Evolutionary conservation across 2,797 vertebrate genomes (phyloP).

Genomic region (Enteromius unitaeniatus): DNA sequence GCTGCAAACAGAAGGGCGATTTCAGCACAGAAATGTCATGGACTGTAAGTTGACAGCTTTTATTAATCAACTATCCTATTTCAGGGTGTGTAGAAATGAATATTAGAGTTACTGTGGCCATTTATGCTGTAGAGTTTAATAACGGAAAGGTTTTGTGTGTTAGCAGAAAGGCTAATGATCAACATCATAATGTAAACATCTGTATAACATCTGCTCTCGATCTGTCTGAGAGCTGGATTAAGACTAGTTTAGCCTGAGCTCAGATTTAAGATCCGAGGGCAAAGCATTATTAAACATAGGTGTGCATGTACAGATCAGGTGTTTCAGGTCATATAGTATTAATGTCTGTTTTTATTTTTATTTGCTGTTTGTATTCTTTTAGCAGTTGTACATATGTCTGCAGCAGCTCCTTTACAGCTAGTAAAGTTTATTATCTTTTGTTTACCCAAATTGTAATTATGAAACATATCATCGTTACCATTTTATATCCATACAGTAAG

Average conservation of each 20-base stretch:
- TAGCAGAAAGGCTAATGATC: slow-evolving; percentile 34
- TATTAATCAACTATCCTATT: background rate
- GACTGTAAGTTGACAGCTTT: slow-evolving; percentile 62
- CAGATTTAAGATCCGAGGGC: background rate
- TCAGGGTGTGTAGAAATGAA: background rate
- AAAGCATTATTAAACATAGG: background rate
- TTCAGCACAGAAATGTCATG: slow-evolving; percentile 58
- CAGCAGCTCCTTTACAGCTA: background rate
- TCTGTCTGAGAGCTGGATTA: background rate
- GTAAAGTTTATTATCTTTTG: background rate
- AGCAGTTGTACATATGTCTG: background rate
- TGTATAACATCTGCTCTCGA: background rate
- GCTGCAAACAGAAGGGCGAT: slow-evolving; percentile 58
- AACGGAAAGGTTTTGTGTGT: background rate
- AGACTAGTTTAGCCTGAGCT: background rate
- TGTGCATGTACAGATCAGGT: background rate
- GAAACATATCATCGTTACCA: background rate
- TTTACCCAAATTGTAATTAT: background rate
- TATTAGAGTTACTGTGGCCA: background rate
- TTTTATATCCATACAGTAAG: background rate
- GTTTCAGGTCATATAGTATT: background rate
- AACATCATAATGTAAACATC: background rate
- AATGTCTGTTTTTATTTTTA: background rate
- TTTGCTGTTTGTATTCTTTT: background rate
- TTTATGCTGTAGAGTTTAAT: background rate